Conservation (phyloP, 1,140 invertebrate species). For the Diorhabda sublineata region DNA sequence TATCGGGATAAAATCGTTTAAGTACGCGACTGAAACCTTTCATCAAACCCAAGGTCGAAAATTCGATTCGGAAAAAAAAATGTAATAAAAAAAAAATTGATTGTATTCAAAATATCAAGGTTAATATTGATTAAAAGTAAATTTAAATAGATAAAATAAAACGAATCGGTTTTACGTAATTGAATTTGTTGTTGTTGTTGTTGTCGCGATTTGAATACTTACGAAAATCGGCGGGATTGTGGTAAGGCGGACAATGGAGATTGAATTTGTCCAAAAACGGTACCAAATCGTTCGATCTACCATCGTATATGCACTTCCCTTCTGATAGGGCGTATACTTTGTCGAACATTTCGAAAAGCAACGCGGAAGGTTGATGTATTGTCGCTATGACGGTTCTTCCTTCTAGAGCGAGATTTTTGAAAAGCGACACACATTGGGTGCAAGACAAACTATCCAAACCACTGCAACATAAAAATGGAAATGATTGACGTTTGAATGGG, state of each 20-base stretch:
- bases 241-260: constrained; percentile 83
- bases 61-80: no score
- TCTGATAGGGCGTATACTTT: constrained; percentile 84
- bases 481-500: no score
- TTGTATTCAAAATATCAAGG: no score
- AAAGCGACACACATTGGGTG: constrained; percentile 77
- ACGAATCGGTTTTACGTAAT: no score
- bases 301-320: constrained; percentile 87
- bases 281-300: constrained; percentile 67
- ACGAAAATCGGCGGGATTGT: constrained; percentile 95
- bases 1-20: no score
- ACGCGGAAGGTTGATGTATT: constrained; percentile 93
- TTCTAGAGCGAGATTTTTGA: constrained; percentile 78
- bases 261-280: constrained; percentile 77
- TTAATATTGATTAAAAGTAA: no score
- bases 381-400: constrained; percentile 91
- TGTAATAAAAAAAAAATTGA: no score
- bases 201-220: constrained; percentile 46
- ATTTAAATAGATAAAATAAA: no score
- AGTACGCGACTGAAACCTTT: no score
- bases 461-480: constrained; percentile 53
- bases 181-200: background rate
- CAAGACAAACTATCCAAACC: constrained; percentile 88
- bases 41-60: no score
- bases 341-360: constrained; percentile 95